Evolutionary conservation across 2,113 vertebrate species (phyloP).

Genomic region (Octodon degus): DNA sequence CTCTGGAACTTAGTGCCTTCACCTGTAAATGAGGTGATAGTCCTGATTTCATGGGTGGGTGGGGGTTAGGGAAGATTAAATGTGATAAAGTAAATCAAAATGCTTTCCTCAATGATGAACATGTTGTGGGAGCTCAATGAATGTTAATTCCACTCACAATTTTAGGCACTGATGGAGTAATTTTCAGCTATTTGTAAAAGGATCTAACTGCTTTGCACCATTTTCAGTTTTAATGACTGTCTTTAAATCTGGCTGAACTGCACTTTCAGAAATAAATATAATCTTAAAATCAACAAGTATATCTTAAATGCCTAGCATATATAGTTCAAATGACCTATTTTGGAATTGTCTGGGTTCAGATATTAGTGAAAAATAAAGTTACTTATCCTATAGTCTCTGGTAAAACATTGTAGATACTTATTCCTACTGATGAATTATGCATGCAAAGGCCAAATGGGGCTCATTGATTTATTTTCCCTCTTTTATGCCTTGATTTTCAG

Average conservation of each 20-base stretch:
- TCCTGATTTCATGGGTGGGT: neutral
- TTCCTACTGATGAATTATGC: slow-evolving; percentile 78
- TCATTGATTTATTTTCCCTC: slow-evolving; percentile 80
- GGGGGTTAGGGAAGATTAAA: neutral
- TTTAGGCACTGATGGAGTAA: neutral
- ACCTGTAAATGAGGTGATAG: neutral
- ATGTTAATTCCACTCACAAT: slow-evolving; percentile 24
- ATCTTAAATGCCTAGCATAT: neutral
- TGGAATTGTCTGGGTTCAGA: slow-evolving; percentile 47
- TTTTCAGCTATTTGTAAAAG: slow-evolving; percentile 21
- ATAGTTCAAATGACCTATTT: slow-evolving; percentile 28
- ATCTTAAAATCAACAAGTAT: slow-evolving; percentile 31
- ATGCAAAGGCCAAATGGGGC: slow-evolving; percentile 74
- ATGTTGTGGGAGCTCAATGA: neutral
- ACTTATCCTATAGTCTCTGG: slow-evolving; percentile 47
- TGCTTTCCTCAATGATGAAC: slow-evolving; percentile 20
- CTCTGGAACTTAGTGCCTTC: slow-evolving; percentile 2
- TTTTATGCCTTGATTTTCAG: slow-evolving; percentile 82
- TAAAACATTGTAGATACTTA: slow-evolving; percentile 75
- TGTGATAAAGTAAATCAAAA: slow-evolving; percentile 27
- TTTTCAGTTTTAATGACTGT: slow-evolving; percentile 40
- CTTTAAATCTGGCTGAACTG: neutral
- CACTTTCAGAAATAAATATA: slow-evolving; percentile 49
- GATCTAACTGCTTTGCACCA: slow-evolving; percentile 29
- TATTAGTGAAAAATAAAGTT: slow-evolving; percentile 75